These are phyloP conservation scores for Gymnocheta viridis DNA, from an alignment of 2,888 invertebrate genomes.

Conservation along the genomic window DNA sequence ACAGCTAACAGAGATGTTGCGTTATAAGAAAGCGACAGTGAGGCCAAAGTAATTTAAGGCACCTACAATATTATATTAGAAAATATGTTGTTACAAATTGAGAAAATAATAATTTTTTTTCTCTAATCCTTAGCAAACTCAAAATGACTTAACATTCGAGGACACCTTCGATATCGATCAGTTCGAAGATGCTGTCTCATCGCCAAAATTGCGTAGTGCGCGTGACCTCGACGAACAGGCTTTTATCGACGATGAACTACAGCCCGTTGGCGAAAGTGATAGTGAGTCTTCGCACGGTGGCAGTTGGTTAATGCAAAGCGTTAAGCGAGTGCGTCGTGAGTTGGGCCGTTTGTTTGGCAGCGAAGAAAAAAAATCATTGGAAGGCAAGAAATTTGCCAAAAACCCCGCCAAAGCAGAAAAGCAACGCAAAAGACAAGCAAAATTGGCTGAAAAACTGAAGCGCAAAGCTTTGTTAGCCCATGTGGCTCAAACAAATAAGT, in stretches of 20 bases:
- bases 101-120: too few relatives aligned
- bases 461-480: constrained; percentile 35
- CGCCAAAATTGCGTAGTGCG: constrained; percentile 71
- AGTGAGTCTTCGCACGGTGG: constrained; percentile 67
- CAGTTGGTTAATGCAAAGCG: constrained; percentile 76
- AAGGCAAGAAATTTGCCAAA: constrained; percentile 47
- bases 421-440: constrained; percentile 35
- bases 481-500: constrained; percentile 12
- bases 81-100: too few relatives aligned
- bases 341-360: constrained; percentile 76
- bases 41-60: not conserved
- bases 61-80: not conserved
- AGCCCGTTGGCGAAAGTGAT: constrained; percentile 71
- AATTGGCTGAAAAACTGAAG: constrained; percentile 29
- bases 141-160: constrained; percentile 75
- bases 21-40: not conserved
- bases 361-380: constrained; percentile 55
- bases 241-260: constrained; percentile 76
- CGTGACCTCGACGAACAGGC: constrained; percentile 74
- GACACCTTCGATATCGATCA: constrained; percentile 74
- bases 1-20: not conserved
- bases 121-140: constrained; percentile 70
- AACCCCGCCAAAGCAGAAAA: constrained; percentile 24
- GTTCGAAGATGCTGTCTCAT: constrained; percentile 62
- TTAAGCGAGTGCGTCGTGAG: constrained; percentile 78